Evolutionary conservation across 2,888 invertebrate species (phyloP), one percentile per base, ranked within the genome.

Genomic region (Eucriotettix oculatus): DNA sequence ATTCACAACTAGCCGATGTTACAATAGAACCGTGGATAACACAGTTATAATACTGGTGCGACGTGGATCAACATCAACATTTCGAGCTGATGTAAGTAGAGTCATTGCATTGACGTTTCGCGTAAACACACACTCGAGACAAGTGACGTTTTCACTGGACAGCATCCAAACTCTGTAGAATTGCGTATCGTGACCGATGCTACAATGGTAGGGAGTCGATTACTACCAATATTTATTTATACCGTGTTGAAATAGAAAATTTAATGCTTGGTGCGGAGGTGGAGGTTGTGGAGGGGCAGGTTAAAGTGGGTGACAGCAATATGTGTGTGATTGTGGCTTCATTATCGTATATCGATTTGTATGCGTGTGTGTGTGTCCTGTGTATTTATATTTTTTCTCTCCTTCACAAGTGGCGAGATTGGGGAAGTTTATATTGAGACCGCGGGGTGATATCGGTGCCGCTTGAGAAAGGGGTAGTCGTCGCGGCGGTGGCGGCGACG

Each of bases 151-250:
- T n/a, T n/a, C n/a, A 7, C 29, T 29, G 29, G 29, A 29, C 3
- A 29, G 7, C 29, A 29, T 5, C 48, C 2, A 48, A 2, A 48
- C 48, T 48, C 48, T 5, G n/a, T 48, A 48, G 48, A 2, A 2
- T 12, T 5, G 2, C n/a, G n/a, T 48, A 48, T 48, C 48, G 48
- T 48, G 14, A 48, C 48, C 48, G n/a, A n/a, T 5, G 48, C 48
- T 48, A 5, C 14, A n/a, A 12, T 5, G 48, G 48, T n/a, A n/a
- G 48, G 48, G 48, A 14, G 48, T 12, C 14, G 48, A 48, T 12
- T 14, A n/a, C 48, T 48, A 43, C 60, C 58, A 60, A 58, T 62
- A 62, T 62, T 62, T 62, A 62, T 62, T 62, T 62, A 60, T 62
- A 55, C 60, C 57, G 56, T 54, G 58, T 16, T 55, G 52, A 60